These are phyloP conservation scores for Stenopsyche tienmushanensis DNA, from an alignment of 1,140 invertebrate species.

Conservation along the genomic window DNA sequence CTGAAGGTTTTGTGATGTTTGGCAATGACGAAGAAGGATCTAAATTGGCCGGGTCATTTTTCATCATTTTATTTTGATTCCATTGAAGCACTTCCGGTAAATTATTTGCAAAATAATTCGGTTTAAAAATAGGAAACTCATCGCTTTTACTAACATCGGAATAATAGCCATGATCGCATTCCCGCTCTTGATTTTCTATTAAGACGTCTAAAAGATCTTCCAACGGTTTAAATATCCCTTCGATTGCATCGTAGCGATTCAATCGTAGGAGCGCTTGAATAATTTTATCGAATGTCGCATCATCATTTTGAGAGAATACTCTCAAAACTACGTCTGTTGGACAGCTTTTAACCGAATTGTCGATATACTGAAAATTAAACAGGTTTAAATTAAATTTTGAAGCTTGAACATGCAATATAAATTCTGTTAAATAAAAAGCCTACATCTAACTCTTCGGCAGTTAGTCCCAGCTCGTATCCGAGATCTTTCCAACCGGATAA, in stretches of 20 bases:
- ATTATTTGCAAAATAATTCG: conserved; percentile 47
- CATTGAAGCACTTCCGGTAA: conserved; percentile 48
- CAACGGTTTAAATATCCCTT: conserved; percentile 49
- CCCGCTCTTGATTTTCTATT: conserved; percentile 44
- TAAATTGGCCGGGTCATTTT: not conserved
- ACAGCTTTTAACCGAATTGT: conserved; percentile 50
- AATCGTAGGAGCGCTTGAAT: conserved; percentile 50
- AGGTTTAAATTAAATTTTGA: not conserved
- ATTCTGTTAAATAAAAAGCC: not conserved
- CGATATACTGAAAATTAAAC: conserved; percentile 50
- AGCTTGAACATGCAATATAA: not conserved
- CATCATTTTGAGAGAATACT: conserved; percentile 52
- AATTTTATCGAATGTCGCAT: conserved; percentile 53
- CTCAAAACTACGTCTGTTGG: conserved; percentile 51
- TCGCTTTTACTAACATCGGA: conserved; percentile 44
- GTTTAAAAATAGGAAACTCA: no score
- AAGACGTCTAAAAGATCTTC: conserved; percentile 45
- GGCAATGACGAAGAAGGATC: not conserved
- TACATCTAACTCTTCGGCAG: no score
- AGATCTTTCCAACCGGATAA: conserved; percentile 37
- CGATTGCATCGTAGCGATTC: conserved; percentile 53
- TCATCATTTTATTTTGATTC: conserved; percentile 38
- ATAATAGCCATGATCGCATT: conserved; percentile 51
- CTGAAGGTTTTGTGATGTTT: conserved; percentile 42
- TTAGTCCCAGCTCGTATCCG: conserved; percentile 27